Conservation (phyloP, 2,888 invertebrate genomes). For the Opisthograptis luteolata region DNA sequence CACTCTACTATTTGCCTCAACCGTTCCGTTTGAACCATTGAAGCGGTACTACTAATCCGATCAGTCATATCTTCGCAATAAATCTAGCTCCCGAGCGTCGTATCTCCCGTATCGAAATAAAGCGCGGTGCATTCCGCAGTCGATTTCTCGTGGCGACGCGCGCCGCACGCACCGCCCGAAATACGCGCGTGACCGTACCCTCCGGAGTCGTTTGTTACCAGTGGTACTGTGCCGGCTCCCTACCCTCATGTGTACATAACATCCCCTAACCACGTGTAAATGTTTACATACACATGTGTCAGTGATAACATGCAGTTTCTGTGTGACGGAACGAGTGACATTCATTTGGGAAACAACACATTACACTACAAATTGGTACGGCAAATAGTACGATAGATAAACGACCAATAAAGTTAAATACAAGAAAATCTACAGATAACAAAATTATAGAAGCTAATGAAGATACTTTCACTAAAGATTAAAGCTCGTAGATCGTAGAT, state of each 20-base stretch:
- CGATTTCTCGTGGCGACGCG: slow-evolving; percentile 43
- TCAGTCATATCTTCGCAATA: slow-evolving; percentile 31
- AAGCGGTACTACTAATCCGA: slow-evolving; percentile 20
- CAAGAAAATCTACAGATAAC: background rate
- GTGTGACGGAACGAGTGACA: slow-evolving; percentile 17
- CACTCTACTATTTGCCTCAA: too few relatives aligned
- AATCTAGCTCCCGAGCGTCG: slow-evolving; percentile 31
- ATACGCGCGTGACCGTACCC: slow-evolving; percentile 17
- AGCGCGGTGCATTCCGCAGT: slow-evolving; percentile 44
- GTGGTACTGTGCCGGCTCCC: slow-evolving; percentile 16
- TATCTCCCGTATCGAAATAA: slow-evolving; percentile 35
- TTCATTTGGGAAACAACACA: slow-evolving; percentile 17
- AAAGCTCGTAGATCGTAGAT: slow-evolving; percentile 1
- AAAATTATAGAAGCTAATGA: background rate
- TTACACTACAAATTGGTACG: slow-evolving; percentile 8
- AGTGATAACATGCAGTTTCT: slow-evolving; percentile 29
- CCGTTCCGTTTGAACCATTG: slow-evolving; percentile 2
- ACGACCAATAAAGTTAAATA: background rate
- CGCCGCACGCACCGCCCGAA: slow-evolving; percentile 52
- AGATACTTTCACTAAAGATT: background rate
- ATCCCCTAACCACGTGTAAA: slow-evolving; percentile 45
- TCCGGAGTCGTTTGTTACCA: background rate
- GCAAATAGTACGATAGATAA: background rate
- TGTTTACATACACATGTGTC: slow-evolving; percentile 30
- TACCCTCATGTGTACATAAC: slow-evolving; percentile 37